phyloP scores from a whole-genome alignment of 2,113 vertebrate genomes.

The Romanogobio albipinnatus region DNA sequence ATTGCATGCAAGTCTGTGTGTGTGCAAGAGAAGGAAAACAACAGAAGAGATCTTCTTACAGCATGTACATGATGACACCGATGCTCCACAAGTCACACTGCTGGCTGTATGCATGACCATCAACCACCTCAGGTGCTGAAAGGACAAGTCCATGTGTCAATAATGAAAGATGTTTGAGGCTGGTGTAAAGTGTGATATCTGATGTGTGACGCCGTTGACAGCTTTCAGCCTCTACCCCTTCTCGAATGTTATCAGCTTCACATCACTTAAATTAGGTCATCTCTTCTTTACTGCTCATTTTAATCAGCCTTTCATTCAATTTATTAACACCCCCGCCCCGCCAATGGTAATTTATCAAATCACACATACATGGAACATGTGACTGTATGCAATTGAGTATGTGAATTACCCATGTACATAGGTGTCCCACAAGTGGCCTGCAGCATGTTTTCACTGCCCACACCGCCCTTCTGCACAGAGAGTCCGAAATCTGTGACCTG shows the following conservation, averaged over 20 bases:
- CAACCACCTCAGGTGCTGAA: conserved; percentile 90
- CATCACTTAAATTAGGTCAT: conserved; percentile 52
- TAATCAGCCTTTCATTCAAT: conserved; percentile 51
- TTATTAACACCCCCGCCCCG: conserved; percentile 37
- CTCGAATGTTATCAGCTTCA: conserved; percentile 39
- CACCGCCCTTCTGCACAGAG: conserved; percentile 79
- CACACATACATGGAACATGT: conserved; percentile 35
- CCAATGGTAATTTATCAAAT: conserved; percentile 40
- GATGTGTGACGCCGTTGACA: conserved; percentile 36
- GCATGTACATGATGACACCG: conserved; percentile 90
- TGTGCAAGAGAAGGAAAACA: neutral
- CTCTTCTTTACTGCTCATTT: conserved; percentile 40
- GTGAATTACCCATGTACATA: conserved; percentile 81
- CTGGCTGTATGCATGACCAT: conserved; percentile 84
- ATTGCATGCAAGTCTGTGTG: neutral
- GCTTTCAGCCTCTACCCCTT: conserved; percentile 2
- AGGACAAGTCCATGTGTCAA: conserved; percentile 73
- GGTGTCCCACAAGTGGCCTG: conserved; percentile 84
- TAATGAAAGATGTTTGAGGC: conserved; percentile 27
- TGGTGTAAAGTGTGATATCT: conserved; percentile 14
- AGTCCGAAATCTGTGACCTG: conserved; percentile 89
- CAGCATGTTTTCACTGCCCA: conserved; percentile 80
- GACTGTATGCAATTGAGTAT: conserved; percentile 30
- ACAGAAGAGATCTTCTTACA: conserved; percentile 77
- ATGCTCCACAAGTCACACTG: conserved; percentile 91